Evolutionary conservation across 2,888 invertebrate species (phyloP).

Genomic region (Conomelus anceps): DNA sequence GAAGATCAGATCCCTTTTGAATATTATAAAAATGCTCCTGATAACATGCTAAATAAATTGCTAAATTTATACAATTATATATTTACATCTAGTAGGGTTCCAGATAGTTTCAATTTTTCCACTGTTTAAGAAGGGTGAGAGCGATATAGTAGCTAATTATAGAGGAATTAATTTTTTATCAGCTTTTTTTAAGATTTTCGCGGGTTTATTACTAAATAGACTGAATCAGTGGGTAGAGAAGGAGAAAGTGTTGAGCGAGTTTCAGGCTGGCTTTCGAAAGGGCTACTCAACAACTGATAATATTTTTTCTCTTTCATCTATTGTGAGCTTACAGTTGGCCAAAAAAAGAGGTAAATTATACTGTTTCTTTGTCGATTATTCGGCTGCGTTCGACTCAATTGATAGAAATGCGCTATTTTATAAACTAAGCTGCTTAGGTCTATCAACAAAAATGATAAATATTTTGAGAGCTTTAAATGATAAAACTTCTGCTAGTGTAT

Average conservation of each 20-base stretch:
- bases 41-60: neutral
- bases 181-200: slow-evolving; percentile 16
- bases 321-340: slow-evolving; percentile 21
- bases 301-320: slow-evolving; percentile 23
- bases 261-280: slow-evolving; percentile 28
- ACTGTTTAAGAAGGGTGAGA: slow-evolving; percentile 20
- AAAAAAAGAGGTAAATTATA: slow-evolving; percentile 20
- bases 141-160: slow-evolving; percentile 12
- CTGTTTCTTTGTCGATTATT: slow-evolving; percentile 25
- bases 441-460: slow-evolving; percentile 22
- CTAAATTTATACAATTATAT: slow-evolving; percentile 15
- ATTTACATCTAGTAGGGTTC: slow-evolving; percentile 12
- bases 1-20: slow-evolving; percentile 18
- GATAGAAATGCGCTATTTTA: slow-evolving; percentile 25
- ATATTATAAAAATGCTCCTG: slow-evolving; percentile 17
- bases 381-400: slow-evolving; percentile 30
- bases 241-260: slow-evolving; percentile 23
- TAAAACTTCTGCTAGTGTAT: slow-evolving; percentile 20
- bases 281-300: slow-evolving; percentile 26
- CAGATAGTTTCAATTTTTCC: slow-evolving; percentile 21
- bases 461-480: slow-evolving; percentile 21
- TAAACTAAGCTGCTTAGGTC: slow-evolving; percentile 23
- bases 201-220: slow-evolving; percentile 14
- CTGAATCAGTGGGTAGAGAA: slow-evolving; percentile 19
- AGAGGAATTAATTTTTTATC: slow-evolving; percentile 20